Conservation (phyloP, 2,888 invertebrate genomes). For the Perizoma affinitatum region DNA sequence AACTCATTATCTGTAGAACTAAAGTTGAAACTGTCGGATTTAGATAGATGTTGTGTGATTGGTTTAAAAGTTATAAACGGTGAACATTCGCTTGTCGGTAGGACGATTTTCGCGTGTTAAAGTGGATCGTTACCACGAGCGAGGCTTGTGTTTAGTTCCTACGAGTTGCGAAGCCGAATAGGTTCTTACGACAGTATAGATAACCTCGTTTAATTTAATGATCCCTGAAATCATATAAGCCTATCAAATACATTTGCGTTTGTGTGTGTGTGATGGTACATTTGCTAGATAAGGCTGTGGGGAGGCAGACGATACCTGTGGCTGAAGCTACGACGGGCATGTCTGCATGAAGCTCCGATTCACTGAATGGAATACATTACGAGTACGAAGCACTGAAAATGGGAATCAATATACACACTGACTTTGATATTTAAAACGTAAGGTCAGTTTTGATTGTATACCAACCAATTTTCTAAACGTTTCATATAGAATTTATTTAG, state of each 20-base stretch:
- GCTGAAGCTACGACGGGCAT: constrained; percentile 16
- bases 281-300: constrained; percentile 13
- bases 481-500: constrained; percentile 2
- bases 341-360: constrained; percentile 20
- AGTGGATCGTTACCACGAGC: constrained; percentile 67
- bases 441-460: constrained; percentile 36
- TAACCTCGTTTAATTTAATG: constrained; percentile 46
- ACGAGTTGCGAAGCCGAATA: constrained; percentile 64
- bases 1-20: constrained; percentile 42
- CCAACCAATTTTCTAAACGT: constrained; percentile 25
- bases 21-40: constrained; percentile 39
- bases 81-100: constrained; percentile 47
- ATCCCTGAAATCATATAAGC: constrained; percentile 29
- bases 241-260: constrained; percentile 19
- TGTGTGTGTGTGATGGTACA: constrained; percentile 22
- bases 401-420: constrained; percentile 38
- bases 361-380: constrained; percentile 26
- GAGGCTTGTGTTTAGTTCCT: constrained; percentile 82
- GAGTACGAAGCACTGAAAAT: constrained; percentile 39
- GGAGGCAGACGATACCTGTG: constrained; percentile 19
- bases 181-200: constrained; percentile 46
- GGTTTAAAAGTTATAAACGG: constrained; percentile 46
- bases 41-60: constrained; percentile 32
- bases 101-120: constrained; percentile 57
- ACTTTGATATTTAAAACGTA: constrained; percentile 32